These are phyloP conservation scores for Oscheius sp. DNA, from an alignment of 2,888 invertebrate genomes.

Conservation along the genomic window DNA sequence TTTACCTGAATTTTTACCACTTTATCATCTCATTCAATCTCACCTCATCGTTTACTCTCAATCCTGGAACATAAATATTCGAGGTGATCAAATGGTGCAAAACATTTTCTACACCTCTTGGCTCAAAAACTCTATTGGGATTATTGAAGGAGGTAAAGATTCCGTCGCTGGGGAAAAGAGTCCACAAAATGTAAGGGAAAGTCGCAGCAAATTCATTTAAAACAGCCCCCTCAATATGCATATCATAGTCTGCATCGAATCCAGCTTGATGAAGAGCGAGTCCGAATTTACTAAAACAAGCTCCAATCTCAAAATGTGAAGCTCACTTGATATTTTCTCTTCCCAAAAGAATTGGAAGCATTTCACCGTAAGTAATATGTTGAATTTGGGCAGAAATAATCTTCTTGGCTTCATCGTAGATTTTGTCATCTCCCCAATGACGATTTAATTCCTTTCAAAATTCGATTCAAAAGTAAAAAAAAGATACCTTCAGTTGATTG, in stretches of 20 bases:
- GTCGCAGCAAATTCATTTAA: slow-evolving; percentile 61
- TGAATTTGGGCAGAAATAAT: slow-evolving; percentile 76
- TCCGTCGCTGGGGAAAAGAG: slow-evolving; percentile 46
- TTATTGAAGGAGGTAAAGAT: slow-evolving; percentile 66
- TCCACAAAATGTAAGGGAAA: slow-evolving; percentile 57
- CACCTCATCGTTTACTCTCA: slow-evolving; percentile 55
- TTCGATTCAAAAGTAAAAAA: neutral
- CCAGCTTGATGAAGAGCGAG: slow-evolving; percentile 79
- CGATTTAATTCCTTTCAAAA: slow-evolving; percentile 56
- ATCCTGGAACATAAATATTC: slow-evolving; percentile 47
- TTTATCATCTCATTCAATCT: neutral
- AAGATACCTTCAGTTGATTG: slow-evolving; percentile 46
- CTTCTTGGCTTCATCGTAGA: slow-evolving; percentile 71
- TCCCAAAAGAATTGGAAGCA: slow-evolving; percentile 66
- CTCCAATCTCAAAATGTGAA: neutral
- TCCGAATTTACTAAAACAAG: slow-evolving; percentile 77
- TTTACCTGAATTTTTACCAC: slow-evolving; percentile 31
- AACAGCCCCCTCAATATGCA: slow-evolving; percentile 79
- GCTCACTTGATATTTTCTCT: slow-evolving; percentile 57
- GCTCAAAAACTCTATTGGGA: slow-evolving; percentile 63
- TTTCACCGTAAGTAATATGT: slow-evolving; percentile 72
- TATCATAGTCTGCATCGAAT: slow-evolving; percentile 75
- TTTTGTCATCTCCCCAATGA: slow-evolving; percentile 68
- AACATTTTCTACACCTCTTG: slow-evolving; percentile 61
- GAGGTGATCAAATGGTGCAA: slow-evolving; percentile 44